Percentiles rank a stretch among this genome's conserved stretches.
phyloP scores from a whole-genome alignment of 35 echinoderm and acorn worm genomes.

The Ophioderma brevispina region DNA sequence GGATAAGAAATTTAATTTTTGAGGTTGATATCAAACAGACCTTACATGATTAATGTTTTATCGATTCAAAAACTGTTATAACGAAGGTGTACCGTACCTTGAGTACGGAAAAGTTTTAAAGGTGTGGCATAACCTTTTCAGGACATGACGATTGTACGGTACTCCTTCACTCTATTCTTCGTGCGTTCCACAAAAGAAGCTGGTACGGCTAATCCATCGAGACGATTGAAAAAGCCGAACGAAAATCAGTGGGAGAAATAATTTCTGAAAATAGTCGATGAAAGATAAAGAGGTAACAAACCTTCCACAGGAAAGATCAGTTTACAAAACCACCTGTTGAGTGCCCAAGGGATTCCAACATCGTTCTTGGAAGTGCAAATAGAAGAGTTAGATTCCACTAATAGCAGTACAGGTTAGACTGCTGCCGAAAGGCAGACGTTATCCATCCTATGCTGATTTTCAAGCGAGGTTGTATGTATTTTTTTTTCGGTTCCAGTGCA shows the following conservation, averaged over 20 bases:
- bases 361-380: background rate
- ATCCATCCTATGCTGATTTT: slow-evolving; percentile 6
- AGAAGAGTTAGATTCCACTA: background rate
- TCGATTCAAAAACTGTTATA: too few relatives aligned
- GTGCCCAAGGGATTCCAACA: background rate
- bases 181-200: background rate
- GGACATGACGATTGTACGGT: background rate
- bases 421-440: background rate
- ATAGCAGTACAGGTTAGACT: background rate
- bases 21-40: too few relatives aligned
- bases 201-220: background rate
- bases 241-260: background rate
- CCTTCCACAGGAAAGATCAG: background rate
- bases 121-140: too few relatives aligned
- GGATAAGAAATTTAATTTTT: too few relatives aligned
- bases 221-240: too few relatives aligned
- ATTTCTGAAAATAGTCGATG: background rate
- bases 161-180: background rate
- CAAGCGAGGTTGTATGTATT: background rate
- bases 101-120: too few relatives aligned
- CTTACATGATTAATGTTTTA: too few relatives aligned
- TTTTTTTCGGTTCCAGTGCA: background rate
- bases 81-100: too few relatives aligned
- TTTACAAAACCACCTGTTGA: background rate
- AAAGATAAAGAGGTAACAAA: background rate